Evolutionary conservation across 1,140 invertebrate species (phyloP).

Genomic region (Macrostomum lignano): DNA sequence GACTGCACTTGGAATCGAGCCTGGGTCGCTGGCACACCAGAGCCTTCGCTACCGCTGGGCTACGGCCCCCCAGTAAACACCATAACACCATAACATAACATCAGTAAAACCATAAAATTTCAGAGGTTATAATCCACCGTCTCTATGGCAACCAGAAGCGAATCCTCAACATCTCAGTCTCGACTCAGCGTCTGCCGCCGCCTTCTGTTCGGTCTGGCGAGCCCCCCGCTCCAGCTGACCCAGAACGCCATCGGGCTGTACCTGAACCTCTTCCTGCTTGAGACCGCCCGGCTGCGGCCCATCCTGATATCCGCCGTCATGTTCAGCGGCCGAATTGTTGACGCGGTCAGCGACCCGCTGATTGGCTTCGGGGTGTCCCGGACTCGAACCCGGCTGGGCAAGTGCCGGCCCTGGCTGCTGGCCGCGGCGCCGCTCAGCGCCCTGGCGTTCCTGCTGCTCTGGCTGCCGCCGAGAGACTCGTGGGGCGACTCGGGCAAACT

Average conservation of each 20-base stretch:
- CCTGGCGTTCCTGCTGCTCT: no score
- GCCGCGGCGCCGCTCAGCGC: background rate
- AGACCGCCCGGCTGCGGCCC: constrained; percentile 14
- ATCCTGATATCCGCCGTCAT: constrained; percentile 17
- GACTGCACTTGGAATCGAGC: no score
- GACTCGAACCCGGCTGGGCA: constrained; percentile 16
- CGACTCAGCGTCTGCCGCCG: constrained; percentile 11
- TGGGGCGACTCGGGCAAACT: no score
- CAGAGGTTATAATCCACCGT: no score
- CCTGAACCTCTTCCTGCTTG: constrained; percentile 18
- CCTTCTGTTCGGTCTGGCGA: constrained; percentile 18
- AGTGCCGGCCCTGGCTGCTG: constrained; percentile 15
- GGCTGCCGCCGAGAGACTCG: no score
- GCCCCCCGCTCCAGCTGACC: constrained; percentile 18
- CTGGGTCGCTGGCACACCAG: no score
- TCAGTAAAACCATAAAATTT: no score
- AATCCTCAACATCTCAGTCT: no score
- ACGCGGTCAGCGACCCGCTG: constrained; percentile 19
- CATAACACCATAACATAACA: no score
- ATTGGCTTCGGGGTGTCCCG: constrained; percentile 17
- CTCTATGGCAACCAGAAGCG: no score
- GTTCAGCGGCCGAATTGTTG: constrained; percentile 18
- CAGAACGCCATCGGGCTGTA: constrained; percentile 19
- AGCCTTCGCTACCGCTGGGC: no score
- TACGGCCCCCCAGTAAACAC: no score